These are phyloP conservation scores for Cotesia vestalis DNA, from an alignment of 1,140 invertebrate species.

Conservation along the genomic window DNA sequence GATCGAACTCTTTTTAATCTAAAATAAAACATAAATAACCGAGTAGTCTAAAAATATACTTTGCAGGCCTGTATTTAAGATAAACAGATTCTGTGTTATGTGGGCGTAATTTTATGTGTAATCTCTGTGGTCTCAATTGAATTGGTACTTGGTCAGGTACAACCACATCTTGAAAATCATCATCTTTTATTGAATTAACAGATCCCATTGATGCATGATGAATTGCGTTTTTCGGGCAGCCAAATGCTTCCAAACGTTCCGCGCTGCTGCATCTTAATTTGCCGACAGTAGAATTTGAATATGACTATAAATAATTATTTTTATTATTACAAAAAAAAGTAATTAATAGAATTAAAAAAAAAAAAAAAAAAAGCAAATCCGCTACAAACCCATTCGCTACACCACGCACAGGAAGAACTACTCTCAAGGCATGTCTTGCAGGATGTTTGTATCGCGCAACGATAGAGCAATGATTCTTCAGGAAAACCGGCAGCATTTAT, in stretches of 20 bases:
- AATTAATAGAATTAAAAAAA: too few species aligned
- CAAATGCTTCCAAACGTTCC: slow-evolving; percentile 42
- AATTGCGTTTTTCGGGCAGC: slow-evolving; percentile 42
- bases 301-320: slow-evolving; percentile 47
- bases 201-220: slow-evolving; percentile 29
- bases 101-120: slow-evolving; percentile 67
- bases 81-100: slow-evolving; percentile 62
- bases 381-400: slow-evolving; percentile 37
- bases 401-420: slow-evolving; percentile 36
- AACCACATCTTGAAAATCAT: slow-evolving; percentile 58
- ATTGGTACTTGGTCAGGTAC: slow-evolving; percentile 59
- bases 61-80: slow-evolving; percentile 69
- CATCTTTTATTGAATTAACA: slow-evolving; percentile 43
- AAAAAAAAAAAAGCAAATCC: neutral
- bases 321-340: neutral
- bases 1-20: neutral
- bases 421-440: slow-evolving; percentile 37
- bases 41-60: slow-evolving; percentile 13
- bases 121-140: slow-evolving; percentile 70
- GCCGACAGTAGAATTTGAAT: slow-evolving; percentile 44
- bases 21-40: neutral
- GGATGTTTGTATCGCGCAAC: slow-evolving; percentile 35
- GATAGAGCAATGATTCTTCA: slow-evolving; percentile 26
- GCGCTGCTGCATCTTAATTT: slow-evolving; percentile 47
- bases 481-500: slow-evolving; percentile 1